Evolutionary conservation across 2,797 vertebrate genomes (phyloP).

Genomic region (Takifugu rubripes): DNA sequence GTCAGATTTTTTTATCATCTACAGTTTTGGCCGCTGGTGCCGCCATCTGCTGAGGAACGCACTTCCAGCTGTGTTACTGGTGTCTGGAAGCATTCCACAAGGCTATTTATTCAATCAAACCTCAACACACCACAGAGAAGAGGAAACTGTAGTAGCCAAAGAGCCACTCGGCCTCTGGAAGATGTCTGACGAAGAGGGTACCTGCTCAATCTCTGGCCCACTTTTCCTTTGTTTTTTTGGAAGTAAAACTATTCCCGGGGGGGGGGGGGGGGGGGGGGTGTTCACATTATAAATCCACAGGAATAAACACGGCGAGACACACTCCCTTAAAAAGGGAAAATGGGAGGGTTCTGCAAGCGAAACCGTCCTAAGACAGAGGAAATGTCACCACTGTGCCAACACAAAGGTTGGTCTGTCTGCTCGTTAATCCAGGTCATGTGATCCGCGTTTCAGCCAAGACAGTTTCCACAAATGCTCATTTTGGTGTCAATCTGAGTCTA

Average conservation of each 20-base stretch:
- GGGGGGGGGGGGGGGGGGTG: not conserved
- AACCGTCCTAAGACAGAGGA: not conserved
- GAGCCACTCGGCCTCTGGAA: not conserved
- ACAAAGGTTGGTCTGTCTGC: too few species aligned
- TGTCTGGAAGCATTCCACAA: constrained; percentile 26
- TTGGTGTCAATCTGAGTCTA: too few species aligned
- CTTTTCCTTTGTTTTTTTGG: constrained; percentile 25
- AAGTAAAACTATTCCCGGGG: too few species aligned
- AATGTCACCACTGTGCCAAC: not conserved
- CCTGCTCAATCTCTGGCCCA: constrained; percentile 31
- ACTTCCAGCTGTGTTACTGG: constrained; percentile 26
- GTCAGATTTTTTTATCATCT: constrained; percentile 10
- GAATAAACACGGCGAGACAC: constrained; percentile 5
- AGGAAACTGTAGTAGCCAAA: not conserved
- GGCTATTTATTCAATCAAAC: constrained; percentile 19
- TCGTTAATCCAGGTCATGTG: too few species aligned
- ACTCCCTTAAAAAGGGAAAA: constrained; percentile 9
- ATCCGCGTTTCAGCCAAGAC: too few species aligned
- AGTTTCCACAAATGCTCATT: too few species aligned
- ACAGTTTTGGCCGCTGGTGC: not conserved
- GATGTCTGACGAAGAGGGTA: constrained; percentile 20
- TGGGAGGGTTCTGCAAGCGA: not conserved
- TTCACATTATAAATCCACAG: constrained; percentile 18
- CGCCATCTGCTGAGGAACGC: constrained; percentile 16
- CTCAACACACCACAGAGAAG: constrained; percentile 15